phyloP scores from a whole-genome alignment of 2,113 vertebrate genomes.

The Cephalopterus ornatus region DNA sequence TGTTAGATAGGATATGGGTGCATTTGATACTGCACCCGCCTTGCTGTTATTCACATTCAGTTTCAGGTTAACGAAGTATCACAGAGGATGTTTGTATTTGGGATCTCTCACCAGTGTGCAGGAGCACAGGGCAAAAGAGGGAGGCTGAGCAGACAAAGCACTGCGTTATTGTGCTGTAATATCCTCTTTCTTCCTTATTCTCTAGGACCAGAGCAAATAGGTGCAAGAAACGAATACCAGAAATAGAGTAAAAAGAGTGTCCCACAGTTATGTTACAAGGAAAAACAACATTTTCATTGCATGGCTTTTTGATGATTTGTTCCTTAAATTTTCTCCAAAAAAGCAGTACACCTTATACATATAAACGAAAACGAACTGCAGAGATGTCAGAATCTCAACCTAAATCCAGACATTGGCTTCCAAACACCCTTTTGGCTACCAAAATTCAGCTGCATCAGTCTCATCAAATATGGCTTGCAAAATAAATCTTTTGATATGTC shows the following conservation, averaged over 20 bases:
- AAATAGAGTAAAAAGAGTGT: background rate
- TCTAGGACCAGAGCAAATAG: background rate
- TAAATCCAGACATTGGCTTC: background rate
- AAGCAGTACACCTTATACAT: background rate
- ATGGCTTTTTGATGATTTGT: rapidly evolving
- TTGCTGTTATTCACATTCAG: background rate
- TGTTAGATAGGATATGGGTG: background rate
- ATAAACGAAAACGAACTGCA: background rate
- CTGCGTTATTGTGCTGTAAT: background rate
- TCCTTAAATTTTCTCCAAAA: background rate
- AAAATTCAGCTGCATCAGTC: background rate
- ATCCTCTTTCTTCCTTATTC: background rate
- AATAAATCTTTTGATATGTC: background rate
- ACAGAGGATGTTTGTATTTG: background rate
- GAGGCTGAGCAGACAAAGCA: background rate
- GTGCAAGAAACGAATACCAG: background rate
- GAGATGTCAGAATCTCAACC: background rate
- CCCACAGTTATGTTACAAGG: background rate
- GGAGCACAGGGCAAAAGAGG: background rate
- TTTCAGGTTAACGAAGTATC: background rate
- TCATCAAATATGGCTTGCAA: background rate
- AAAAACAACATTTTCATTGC: background rate
- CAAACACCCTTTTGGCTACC: background rate
- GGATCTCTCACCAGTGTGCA: background rate
- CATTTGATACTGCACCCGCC: background rate